Evolutionary conservation across 2,888 invertebrate species (phyloP), one percentile per base, ranked within the genome.

Genomic region (Pandemis cinnamomeana): DNA sequence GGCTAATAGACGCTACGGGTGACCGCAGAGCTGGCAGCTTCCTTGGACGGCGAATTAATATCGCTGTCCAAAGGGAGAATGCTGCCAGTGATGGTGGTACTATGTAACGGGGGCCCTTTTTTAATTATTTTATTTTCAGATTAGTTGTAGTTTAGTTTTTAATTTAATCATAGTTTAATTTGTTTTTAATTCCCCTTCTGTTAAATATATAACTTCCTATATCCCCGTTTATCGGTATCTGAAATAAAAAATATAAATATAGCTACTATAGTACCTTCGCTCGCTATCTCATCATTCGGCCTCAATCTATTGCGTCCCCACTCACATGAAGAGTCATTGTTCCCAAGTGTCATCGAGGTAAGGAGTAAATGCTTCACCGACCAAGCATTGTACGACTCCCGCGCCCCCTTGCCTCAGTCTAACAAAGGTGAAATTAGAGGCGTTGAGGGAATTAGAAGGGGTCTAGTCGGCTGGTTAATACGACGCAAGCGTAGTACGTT

Each of bases 351-450:
- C 81, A 78, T 78, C 79, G 64, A 77, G 80, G 80, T 78, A 77
- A 78, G 76, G 78, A 79, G 81, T 83, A 84, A 84, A 84, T 81
- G 84, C 77, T 80, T 78, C 73, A 77, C 68, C 67, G 78, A 72
- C 82, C 81, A 80, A 67, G 71, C 20, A 70, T 77, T 13, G 15
- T 11, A 63, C 80, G 77, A 20, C 80, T 42, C 3, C 70, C 62
- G 11, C 68, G 48, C 63, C 73, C 64, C 71, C 44, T 44, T 13
- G 6, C 11, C 41, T 20, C 13, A 44, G 42, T 68, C 15, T 27
- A 27, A 44, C 60, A 46, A 72, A 80, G 80, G 80, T 80, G 79
- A 67, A 53, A 76, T 72, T 71, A 76, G 79, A 80, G 81, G 73
- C 72, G 71, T 72, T 67, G 71, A 62, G 68, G 71, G 71, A 63